These are phyloP conservation scores for Percopsis transmontana DNA, from an alignment of 2,113 vertebrate species.

Conservation along the genomic window DNA sequence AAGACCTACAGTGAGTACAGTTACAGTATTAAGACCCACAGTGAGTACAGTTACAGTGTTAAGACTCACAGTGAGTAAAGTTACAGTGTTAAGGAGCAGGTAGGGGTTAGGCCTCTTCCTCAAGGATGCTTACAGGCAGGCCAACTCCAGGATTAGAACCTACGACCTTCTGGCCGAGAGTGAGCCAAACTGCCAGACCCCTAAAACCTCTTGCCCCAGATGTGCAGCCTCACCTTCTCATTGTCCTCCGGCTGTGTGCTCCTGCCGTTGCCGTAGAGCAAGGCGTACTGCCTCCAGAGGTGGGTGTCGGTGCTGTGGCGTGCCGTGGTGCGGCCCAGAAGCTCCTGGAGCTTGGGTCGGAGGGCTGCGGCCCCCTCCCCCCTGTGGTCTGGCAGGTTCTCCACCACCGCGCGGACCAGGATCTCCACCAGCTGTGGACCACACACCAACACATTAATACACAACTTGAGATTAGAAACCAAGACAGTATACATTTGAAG, in stretches of 20 bases:
- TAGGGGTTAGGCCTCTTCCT: too few species aligned
- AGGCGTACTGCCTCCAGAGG: slow-evolving; percentile 90
- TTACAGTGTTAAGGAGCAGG: too few species aligned
- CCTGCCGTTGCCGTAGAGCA: slow-evolving; percentile 82
- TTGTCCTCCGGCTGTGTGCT: slow-evolving; percentile 80
- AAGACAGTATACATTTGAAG: too few species aligned
- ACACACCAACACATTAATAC: neutral
- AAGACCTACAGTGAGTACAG: too few species aligned
- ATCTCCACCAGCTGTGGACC: slow-evolving; percentile 85
- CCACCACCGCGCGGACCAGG: slow-evolving; percentile 82
- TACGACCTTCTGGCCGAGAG: too few species aligned
- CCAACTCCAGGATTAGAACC: too few species aligned
- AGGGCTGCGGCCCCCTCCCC: slow-evolving; percentile 75
- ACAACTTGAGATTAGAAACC: neutral
- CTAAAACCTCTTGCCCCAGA: too few species aligned
- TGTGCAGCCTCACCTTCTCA: slow-evolving; percentile 81
- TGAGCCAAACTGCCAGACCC: too few species aligned
- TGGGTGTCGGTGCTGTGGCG: slow-evolving; percentile 83
- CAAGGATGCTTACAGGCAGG: too few species aligned
- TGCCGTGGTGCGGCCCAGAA: slow-evolving; percentile 90
- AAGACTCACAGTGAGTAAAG: too few species aligned
- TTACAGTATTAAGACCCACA: too few species aligned
- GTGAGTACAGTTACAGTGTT: too few species aligned
- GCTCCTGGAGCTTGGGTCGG: slow-evolving; percentile 82
- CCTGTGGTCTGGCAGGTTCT: slow-evolving; percentile 77